Base-by-base conservation (phyloP, 2,888 invertebrate species). In the Mythimna vitellina region DNA sequence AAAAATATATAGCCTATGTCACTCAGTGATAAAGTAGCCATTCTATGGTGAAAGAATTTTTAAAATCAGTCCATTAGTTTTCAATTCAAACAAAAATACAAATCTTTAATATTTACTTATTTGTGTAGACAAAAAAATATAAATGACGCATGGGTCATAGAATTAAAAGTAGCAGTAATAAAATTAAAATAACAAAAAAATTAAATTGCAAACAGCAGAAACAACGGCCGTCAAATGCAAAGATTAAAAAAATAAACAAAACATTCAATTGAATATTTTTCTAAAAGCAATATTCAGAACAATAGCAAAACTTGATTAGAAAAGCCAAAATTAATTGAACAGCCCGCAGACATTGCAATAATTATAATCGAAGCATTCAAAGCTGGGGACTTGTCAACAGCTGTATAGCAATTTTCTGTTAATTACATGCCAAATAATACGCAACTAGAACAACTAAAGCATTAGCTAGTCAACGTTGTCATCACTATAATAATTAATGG, bases 371-470 rank as follows among this genome's bases (percentile, higher is more conserved):
- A 67, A 72, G 66, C 67, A 61, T 68, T 81, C 63, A 53, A 57
- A 78, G 63, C 66, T 63, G 72, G 35, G 46, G 60, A 64, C 63
- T 62, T 70, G 71, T 76, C 67, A 73, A 68, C 84, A 68, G 35
- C 60, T 65, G 69, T 42, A 63, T 64, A 63, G 61, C 66, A 69
- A 77, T 80, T 72, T 70, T 56, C 57, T 60, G 64, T 78, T 84
- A 84, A 81, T 78, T 76, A 84, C 70, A 64, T 63, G 46, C 29
- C 64, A 70, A 66, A 84, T 68, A 64, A 69, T 70, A 65, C 22
- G 35, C 69, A 60, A 70, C 61, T 76, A 62, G 64, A 77, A 78
- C 58, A 65, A 66, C 68, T 69, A 60, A 73, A 75, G 62, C 69
- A 84, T 77, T 70, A 69, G 42, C 66, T 78, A 73, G 65, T 61